These are phyloP conservation scores for Hypanus sabinus DNA, from an alignment of 2,113 vertebrate genomes.

Conservation along the genomic window DNA sequence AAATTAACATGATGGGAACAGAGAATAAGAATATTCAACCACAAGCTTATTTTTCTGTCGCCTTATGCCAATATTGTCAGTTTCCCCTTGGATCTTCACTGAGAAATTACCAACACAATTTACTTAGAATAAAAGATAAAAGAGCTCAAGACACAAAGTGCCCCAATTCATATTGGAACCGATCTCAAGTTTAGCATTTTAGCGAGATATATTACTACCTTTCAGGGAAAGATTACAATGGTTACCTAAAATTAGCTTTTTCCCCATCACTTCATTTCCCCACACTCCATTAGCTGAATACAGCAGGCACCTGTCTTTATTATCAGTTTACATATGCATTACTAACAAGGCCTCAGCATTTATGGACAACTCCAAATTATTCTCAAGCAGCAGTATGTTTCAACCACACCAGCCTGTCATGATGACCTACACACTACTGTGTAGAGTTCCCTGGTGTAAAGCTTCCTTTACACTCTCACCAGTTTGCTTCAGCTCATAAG, in stretches of 20 bases:
- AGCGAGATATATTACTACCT: background rate
- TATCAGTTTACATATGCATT: too few species aligned
- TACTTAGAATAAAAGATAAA: background rate
- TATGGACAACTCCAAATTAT: too few species aligned
- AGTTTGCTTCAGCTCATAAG: too few species aligned
- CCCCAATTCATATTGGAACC: background rate
- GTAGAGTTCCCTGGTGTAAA: too few species aligned
- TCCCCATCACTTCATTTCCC: background rate
- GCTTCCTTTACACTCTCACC: too few species aligned
- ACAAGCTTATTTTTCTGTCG: background rate
- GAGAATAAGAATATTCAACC: background rate
- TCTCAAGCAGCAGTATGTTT: too few species aligned
- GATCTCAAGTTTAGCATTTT: background rate
- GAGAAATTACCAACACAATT: background rate
- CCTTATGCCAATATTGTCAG: background rate
- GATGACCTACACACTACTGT: too few species aligned
- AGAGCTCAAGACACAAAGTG: background rate
- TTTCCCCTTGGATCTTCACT: background rate
- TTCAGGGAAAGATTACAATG: background rate
- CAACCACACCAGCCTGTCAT: too few species aligned
- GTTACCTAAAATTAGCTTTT: background rate
- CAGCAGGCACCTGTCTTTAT: background rate
- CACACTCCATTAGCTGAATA: background rate
- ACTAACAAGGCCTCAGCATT: too few species aligned
- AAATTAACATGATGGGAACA: background rate